These are phyloP conservation scores for Uropetala carovei DNA, from an alignment of 2,888 invertebrate species.

Conservation along the genomic window DNA sequence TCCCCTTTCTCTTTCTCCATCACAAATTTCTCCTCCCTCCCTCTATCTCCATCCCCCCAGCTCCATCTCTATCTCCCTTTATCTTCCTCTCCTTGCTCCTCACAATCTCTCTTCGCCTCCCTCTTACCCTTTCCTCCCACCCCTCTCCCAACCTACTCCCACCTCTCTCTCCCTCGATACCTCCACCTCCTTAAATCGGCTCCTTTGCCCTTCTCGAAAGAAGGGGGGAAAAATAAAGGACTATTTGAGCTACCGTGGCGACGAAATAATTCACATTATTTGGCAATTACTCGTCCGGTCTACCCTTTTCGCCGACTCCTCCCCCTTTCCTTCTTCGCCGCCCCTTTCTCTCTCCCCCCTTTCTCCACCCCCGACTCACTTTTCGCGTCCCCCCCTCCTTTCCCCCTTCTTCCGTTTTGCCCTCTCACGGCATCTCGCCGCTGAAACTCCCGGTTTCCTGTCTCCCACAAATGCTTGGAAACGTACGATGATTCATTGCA, in stretches of 20 bases:
- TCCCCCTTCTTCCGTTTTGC: background rate
- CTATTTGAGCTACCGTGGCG: background rate
- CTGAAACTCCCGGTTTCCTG: no score
- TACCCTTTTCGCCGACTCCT: background rate
- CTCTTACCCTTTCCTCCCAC: no score
- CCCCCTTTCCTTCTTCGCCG: background rate
- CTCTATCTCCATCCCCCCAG: no score
- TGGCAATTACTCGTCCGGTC: constrained; percentile 22
- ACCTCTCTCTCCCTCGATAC: no score
- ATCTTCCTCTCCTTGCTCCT: no score
- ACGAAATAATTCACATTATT: constrained; percentile 35
- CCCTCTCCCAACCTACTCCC: no score
- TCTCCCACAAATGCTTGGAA: background rate
- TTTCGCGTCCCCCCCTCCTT: background rate
- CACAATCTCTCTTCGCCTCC: no score
- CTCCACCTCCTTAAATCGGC: constrained; percentile 19
- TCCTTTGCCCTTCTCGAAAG: background rate
- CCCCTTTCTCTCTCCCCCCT: background rate
- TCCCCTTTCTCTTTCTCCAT: background rate
- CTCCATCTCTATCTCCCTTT: no score
- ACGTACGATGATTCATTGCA: background rate
- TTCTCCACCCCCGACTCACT: background rate
- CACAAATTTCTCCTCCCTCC: background rate
- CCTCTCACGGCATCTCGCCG: no score
- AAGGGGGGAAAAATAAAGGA: background rate